Evolutionary conservation across 2,888 invertebrate species (phyloP).

Genomic region (Melipona beecheii): DNA sequence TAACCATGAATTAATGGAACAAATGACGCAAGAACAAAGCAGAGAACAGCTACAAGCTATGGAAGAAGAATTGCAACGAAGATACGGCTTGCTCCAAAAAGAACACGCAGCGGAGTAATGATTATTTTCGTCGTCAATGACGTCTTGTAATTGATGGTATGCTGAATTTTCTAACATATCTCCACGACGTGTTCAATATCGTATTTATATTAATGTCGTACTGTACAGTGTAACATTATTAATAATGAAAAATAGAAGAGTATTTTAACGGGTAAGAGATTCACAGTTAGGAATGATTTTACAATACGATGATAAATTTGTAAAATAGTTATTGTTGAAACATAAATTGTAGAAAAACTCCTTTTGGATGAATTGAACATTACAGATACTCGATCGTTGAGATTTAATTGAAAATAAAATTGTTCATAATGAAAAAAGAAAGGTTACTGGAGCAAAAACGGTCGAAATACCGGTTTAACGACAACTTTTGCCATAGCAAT

Average conservation of each 20-base stretch:
- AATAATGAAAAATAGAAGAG: neutral
- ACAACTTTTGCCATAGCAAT: neutral
- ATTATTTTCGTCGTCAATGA: neutral
- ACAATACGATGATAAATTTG: neutral
- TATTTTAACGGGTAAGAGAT: too few species aligned
- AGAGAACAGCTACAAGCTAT: constrained; percentile 85
- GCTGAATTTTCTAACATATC: constrained; percentile 16
- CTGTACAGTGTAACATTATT: constrained; percentile 27
- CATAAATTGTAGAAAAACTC: neutral
- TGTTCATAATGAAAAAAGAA: neutral
- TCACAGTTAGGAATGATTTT: neutral
- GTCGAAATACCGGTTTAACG: neutral
- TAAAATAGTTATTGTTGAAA: constrained; percentile 1
- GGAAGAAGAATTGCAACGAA: constrained; percentile 84
- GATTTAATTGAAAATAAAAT: neutral
- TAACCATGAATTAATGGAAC: constrained; percentile 95
- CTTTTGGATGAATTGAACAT: neutral
- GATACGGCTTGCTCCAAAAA: constrained; percentile 71
- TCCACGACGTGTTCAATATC: constrained; percentile 22
- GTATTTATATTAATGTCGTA: neutral
- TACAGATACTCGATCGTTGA: neutral
- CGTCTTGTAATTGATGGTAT: neutral
- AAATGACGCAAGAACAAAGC: constrained; percentile 86
- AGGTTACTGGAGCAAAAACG: neutral
- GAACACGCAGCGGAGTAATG: constrained; percentile 56